Conservation (phyloP, 2,797 vertebrate species). For the Leptatherina wallacei region DNA sequence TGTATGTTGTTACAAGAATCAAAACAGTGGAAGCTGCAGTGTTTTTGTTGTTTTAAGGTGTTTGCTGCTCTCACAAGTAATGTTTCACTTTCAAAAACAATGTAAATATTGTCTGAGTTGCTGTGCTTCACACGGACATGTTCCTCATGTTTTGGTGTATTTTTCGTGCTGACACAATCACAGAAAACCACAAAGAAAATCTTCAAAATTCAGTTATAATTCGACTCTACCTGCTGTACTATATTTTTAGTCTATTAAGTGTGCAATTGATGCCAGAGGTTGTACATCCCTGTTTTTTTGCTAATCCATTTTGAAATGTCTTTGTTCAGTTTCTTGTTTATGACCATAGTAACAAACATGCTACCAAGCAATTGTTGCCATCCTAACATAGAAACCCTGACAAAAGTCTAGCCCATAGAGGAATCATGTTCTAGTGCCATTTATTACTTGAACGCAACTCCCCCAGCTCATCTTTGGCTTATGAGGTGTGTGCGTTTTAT, state of each 20-base stretch:
- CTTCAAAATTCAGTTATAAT: slow-evolving; percentile 1
- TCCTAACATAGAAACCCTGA: slow-evolving; percentile 32
- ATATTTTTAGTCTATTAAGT: background rate
- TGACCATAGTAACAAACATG: slow-evolving; percentile 1
- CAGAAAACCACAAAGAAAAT: background rate
- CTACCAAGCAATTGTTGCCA: slow-evolving; percentile 55
- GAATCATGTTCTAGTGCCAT: slow-evolving; percentile 19
- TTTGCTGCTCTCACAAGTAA: slow-evolving; percentile 25
- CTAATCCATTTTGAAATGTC: slow-evolving; percentile 2
- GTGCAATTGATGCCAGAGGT: background rate
- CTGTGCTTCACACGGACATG: background rate
- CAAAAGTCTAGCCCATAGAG: slow-evolving; percentile 37
- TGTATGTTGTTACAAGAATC: background rate
- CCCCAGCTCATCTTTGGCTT: slow-evolving; percentile 26
- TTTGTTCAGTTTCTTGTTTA: background rate
- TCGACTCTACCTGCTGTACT: background rate
- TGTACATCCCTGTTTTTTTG: background rate
- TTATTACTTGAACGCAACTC: slow-evolving; percentile 28
- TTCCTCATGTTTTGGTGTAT: background rate
- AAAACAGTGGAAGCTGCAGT: background rate
- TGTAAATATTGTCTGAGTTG: slow-evolving; percentile 10
- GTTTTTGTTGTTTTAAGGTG: slow-evolving; percentile 3
- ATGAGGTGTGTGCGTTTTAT: slow-evolving; percentile 23
- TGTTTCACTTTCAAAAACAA: slow-evolving; percentile 24
- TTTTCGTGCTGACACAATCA: background rate